Evolutionary conservation across 2,888 invertebrate species (phyloP), one percentile per base, ranked within the genome.

Genomic region (Micoletzkya japonica): DNA sequence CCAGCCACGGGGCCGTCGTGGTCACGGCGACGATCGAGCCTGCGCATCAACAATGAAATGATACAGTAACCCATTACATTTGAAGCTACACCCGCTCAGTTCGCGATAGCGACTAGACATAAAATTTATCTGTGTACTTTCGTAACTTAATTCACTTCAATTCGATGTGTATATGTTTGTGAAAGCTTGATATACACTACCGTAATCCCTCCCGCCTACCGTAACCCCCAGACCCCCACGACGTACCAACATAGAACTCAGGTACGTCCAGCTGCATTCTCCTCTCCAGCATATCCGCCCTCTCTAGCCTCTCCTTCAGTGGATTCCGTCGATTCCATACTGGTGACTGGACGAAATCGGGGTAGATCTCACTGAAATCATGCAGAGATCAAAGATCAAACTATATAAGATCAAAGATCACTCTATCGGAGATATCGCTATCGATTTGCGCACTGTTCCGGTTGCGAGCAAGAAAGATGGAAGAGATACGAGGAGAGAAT

Each of bases 171-270:
- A n/a, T n/a, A n/a, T n/a, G n/a, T n/a, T n/a, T n/a, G n/a, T n/a
- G n/a, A n/a, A n/a, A n/a, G n/a, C n/a, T n/a, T n/a, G n/a, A n/a
- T n/a, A n/a, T n/a, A n/a, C n/a, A 56, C 4, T 56, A 56, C 56
- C 56, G 56, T 56, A 56, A 6, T 30, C 28, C 30, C 32, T 17
- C 39, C 39, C 7, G 7, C 37, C 39, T 63, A 32, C 3, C 4
- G 26, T 20, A 17, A 54, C 30, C 54, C 59, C 54, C 49, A 57
- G 37, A 26, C 24, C 20, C 64, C 26, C 60, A 26, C 20, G 7
- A 72, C 82, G 71, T 24, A 92, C 93, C 97, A 82, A 96, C 95
- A 89, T 96, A 98, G 89, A 98, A 98, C 86, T 97, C 96, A 0
- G 98, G 97, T 76, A 99, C 91, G 85, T 93, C 91, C 75, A 98